phyloP scores from a whole-genome alignment of 2,797 vertebrate genomes.

The Cynodonichthys magdalenae region DNA sequence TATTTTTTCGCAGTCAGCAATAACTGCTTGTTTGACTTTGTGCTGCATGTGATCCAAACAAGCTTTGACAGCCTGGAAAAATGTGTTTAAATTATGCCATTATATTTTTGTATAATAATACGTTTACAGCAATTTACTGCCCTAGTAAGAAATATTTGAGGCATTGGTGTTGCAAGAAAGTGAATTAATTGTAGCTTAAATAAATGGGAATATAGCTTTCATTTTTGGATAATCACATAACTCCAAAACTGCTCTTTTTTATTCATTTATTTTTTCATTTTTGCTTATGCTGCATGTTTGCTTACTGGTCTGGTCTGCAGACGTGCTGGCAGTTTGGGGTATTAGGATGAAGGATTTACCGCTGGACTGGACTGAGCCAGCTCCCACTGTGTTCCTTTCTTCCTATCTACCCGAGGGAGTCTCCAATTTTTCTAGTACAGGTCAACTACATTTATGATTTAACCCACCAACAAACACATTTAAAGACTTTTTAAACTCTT shows the following conservation, averaged over 20 bases:
- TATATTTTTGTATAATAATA: conserved; percentile 21
- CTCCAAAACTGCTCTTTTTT: conserved; percentile 3
- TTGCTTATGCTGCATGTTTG: conserved; percentile 34
- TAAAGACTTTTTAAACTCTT: not conserved
- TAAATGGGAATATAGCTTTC: conserved; percentile 7
- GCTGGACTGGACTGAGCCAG: conserved; percentile 47
- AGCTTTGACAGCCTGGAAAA: conserved; percentile 20
- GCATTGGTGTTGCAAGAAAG: conserved; percentile 25
- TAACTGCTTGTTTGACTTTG: conserved; percentile 15
- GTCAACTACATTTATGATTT: conserved; percentile 27
- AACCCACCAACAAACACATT: conserved; percentile 16
- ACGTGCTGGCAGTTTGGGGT: conserved; percentile 49
- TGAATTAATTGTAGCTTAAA: conserved; percentile 19
- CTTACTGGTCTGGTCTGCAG: conserved; percentile 48
- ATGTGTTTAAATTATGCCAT: conserved; percentile 8
- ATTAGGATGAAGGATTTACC: conserved; percentile 61
- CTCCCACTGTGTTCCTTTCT: conserved; percentile 36
- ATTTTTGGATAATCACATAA: conserved; percentile 14
- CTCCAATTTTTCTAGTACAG: conserved; percentile 24
- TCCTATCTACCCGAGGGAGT: conserved; percentile 28
- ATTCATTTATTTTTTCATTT: not conserved
- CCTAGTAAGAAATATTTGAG: conserved; percentile 16
- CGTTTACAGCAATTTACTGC: conserved; percentile 25
- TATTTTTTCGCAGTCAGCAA: conserved; percentile 20
- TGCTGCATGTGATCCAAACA: conserved; percentile 19